phyloP scores from a whole-genome alignment of 2,797 vertebrate genomes.

The Rhinogobio ventralis region DNA sequence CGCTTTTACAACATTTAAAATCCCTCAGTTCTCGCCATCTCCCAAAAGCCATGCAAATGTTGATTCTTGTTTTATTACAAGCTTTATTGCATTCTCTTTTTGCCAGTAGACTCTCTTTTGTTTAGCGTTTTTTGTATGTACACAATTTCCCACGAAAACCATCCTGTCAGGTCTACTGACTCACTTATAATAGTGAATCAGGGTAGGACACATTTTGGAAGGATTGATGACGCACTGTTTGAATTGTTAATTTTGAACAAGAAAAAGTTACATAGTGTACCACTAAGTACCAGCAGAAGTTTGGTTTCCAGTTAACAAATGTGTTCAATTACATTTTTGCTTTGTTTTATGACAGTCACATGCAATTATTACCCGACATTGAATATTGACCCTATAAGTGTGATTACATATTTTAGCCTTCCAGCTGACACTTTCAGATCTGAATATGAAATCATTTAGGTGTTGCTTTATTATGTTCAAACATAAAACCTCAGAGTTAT shows the following conservation, averaged over 20 bases:
- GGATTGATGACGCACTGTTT: not conserved
- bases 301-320: not conserved
- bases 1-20: not conserved
- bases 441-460: slow-evolving; percentile 19
- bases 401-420: not conserved
- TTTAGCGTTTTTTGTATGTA: not conserved
- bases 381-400: not conserved
- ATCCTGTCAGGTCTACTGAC: not conserved
- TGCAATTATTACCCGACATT: not conserved
- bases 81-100: not conserved
- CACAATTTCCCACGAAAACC: not conserved
- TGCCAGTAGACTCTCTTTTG: not conserved
- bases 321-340: not conserved
- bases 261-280: not conserved
- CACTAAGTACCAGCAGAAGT: not conserved
- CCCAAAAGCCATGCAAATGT: not conserved
- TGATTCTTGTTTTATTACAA: not conserved
- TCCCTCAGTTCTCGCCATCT: not conserved
- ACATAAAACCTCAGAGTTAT: not conserved
- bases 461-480: not conserved
- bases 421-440: not conserved
- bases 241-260: not conserved
- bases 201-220: not conserved
- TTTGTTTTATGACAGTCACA: not conserved
- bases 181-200: not conserved